Base-by-base conservation (phyloP, 2,888 invertebrate species). In the Scaptomyza tumidula region DNA sequence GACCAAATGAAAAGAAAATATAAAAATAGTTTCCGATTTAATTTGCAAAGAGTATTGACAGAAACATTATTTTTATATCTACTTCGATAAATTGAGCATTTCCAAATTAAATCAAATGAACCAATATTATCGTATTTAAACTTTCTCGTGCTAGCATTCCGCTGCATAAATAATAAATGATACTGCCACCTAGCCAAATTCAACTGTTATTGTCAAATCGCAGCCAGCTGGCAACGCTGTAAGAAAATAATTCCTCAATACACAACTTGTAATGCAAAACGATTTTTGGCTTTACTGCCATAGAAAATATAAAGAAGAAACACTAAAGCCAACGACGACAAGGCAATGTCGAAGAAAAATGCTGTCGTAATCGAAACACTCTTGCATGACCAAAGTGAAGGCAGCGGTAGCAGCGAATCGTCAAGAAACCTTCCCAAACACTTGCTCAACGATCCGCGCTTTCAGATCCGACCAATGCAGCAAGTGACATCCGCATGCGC, bases 391-490 rank as follows among this genome's bases (percentile, higher is more conserved):
- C 13, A 6, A n/a, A 35, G 27, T 13, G 13, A 14, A 24, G 16
- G 13, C 37, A 3, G 27, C n/a, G 10, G 44, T n/a, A 37, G 7
- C 16, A 31, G n/a, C 27, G 52, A 46, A 5, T 24, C 13, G 4
- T 4, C 31, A 1, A 54, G 43, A 0, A 4, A 11, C 1, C 48
- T 48, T 2, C 52, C 67, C 13, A 61, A 43, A 27, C 67, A 68
- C 29, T 27, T 78, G 41, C 71, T 92, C 39, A 96, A 96, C 88
- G 97, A 97, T 91, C 95, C 96, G 6, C 94, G 94, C 82, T 97
- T 95, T 92, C 93, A 95, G 66, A 97, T 92, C 50, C 80, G 85
- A 13, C 91, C 92, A 9, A 60, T 89, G 59, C 92, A 92, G 68
- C 92, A 92, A 72, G 90, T 92, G 31, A 86, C 86, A 2, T 91